Evolutionary conservation across 2,888 invertebrate genomes (phyloP), one percentile per base, ranked within the genome.

Genomic region (Masnerella sp.): DNA sequence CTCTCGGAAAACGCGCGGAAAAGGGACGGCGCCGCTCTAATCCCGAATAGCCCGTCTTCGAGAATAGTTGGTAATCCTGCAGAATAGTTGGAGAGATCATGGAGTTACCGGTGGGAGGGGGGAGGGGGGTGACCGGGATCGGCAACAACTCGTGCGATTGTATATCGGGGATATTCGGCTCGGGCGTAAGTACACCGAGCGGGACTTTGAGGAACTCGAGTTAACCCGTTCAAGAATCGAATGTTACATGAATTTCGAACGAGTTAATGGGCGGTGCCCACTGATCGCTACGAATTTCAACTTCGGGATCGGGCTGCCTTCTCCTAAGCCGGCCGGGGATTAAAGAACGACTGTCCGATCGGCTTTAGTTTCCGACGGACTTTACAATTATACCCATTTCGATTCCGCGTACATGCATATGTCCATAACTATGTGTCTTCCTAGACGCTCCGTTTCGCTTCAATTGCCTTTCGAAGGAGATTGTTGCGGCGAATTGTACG

Each of bases 81-180:
- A 81, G 86, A 85, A 87, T 87, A 87, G 86, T 85, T 85, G 82
- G 85, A 87, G 87, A 87, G 87, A 87, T 87, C 87, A 85, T 82
- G 82, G 82, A 85, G 83, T 86, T 86, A 83, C 83, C 82, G 83
- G 84, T 71, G 54, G 45, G 28, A 18, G 22, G 22, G 52, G 47
- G 64, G 18, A 64, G 71, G 65, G 61, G 65, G 45, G 11, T n/a
- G n/a, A 30, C 43, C 34, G 8, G 28, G 56, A 58, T 49, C 58
- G 58, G 51, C 67, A 49, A 34, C 36, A 45, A 42, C 34, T 58
- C 34, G 49, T 58, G 38, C 43, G 51, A 52, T 51, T 59, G 38
- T 71, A 56, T 54, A 56, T 54, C 34, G 43, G 28, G 51, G 54
- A 34, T 54, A 45, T 52, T 52, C 38, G 38, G 51, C 32, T 22